Percentiles rank a stretch among this genome's conserved stretches.
Conservation (phyloP, 2,888 invertebrate species). For the Elegia similella region DNA sequence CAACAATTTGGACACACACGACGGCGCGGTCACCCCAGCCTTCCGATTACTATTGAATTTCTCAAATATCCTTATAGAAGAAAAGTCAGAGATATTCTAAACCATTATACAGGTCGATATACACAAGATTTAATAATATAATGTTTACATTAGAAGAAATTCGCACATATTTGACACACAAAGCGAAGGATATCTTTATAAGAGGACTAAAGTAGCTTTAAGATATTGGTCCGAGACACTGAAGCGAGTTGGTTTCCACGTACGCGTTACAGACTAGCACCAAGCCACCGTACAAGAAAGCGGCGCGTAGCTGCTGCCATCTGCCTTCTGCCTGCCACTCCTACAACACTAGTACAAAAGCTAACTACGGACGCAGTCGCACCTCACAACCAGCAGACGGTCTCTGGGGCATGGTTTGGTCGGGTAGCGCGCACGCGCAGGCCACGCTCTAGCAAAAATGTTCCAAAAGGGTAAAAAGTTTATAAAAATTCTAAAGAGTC, state of each 20-base stretch:
- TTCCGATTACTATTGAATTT: conserved; percentile 55
- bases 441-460: conserved; percentile 59
- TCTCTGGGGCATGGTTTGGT: conserved; percentile 26
- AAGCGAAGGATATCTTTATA: conserved; percentile 72
- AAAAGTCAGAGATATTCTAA: conserved; percentile 72
- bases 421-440: conserved; percentile 53
- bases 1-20: conserved; percentile 71
- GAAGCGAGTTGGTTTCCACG: conserved; percentile 70
- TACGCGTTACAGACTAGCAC: conserved; percentile 69
- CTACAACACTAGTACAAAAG: conserved; percentile 53
- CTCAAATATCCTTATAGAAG: conserved; percentile 68
- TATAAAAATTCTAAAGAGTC: conserved; percentile 67
- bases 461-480: conserved; percentile 68
- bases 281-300: conserved; percentile 76
- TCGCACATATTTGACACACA: conserved; percentile 82
- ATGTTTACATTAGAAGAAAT: conserved; percentile 73
- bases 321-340: conserved; percentile 19
- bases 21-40: conserved; percentile 63
- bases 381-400: conserved; percentile 41
- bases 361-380: conserved; percentile 43
- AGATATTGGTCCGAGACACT: conserved; percentile 80
- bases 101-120: conserved; percentile 81
- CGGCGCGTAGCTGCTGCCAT: conserved; percentile 42
- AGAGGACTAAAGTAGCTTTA: conserved; percentile 70
- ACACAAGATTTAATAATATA: conserved; percentile 74